Evolutionary conservation across 2,888 invertebrate species (phyloP), one percentile per base, ranked within the genome.

Genomic region (Tillus elongatus): DNA sequence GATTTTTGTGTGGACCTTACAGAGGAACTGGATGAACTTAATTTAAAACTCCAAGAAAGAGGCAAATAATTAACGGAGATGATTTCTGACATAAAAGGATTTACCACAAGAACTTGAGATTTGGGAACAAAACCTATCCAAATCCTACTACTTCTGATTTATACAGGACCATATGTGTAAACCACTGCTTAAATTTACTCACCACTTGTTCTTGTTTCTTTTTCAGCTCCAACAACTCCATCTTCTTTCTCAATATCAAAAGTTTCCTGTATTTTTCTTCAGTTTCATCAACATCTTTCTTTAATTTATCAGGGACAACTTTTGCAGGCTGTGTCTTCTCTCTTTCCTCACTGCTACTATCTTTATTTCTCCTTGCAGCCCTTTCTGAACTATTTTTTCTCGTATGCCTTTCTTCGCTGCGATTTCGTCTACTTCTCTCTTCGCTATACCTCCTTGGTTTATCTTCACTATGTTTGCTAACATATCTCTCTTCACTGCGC

Each of bases 181-280:
- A n/a, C n/a, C n/a, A n/a, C n/a, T n/a, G n/a, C n/a, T n/a, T n/a
- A n/a, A n/a, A n/a, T n/a, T n/a, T n/a, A 30, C 31, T 31, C 31
- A 37, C 37, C 27, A 34, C 24, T 42, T 74, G 74, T 1, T 68
- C 71, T 29, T 72, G 70, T 38, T 70, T 69, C 47, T 71, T 73
- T 44, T 73, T 72, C 49, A 71, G 67, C 47, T 72, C 74, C 33
- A 73, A 66, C 43, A 71, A 59, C 40, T 75, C 74, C 68, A 76
- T 75, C 46, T 77, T 75, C 49, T 75, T 74, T 46, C 74, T 73
- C 29, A 75, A 56, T 44, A 73, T 55, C 43, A 71, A 53, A 11
- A 72, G 56, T 14, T 73, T 56, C 37, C 51, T 58, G 35, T 55
- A 57, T 38, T 58, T 57, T 32, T 57, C 57, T 37, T 64, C 64